Conservation (phyloP, 2,888 invertebrate genomes). For the Spisula subtruncata region DNA sequence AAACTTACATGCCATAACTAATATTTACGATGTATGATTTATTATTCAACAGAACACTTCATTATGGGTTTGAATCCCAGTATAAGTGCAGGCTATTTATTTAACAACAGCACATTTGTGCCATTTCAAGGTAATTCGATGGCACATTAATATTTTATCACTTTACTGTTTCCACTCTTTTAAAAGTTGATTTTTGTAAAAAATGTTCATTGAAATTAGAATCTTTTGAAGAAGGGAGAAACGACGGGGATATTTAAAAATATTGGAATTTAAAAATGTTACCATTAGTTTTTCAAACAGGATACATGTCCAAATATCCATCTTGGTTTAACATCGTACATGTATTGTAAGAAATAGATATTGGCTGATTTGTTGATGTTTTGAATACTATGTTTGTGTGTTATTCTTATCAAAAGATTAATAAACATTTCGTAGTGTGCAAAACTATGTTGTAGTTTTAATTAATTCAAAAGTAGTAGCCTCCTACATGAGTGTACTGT, state of each 20-base stretch:
- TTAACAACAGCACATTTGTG: neutral
- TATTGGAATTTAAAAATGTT: neutral
- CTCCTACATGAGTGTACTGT: too few relatives aligned
- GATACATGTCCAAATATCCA: neutral
- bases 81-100: too few relatives aligned
- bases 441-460: neutral
- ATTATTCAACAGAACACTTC: neutral
- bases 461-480: too few relatives aligned
- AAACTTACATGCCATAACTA: neutral
- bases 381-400: neutral
- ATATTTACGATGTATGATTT: neutral
- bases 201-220: too few relatives aligned
- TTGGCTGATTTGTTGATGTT: neutral
- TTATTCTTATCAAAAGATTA: neutral
- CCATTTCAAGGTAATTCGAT: neutral
- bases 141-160: too few relatives aligned
- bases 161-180: too few relatives aligned
- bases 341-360: neutral
- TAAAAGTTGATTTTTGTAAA: too few relatives aligned
- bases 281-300: neutral
- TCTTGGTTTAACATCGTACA: neutral
- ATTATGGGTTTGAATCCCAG: neutral
- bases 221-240: too few relatives aligned
- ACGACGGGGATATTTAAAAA: neutral
- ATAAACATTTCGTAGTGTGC: constrained; percentile 19